These are phyloP conservation scores for Epizoanthus ramosus DNA, from an alignment of 92 coral and sea anemone genomes.

Conservation along the genomic window DNA sequence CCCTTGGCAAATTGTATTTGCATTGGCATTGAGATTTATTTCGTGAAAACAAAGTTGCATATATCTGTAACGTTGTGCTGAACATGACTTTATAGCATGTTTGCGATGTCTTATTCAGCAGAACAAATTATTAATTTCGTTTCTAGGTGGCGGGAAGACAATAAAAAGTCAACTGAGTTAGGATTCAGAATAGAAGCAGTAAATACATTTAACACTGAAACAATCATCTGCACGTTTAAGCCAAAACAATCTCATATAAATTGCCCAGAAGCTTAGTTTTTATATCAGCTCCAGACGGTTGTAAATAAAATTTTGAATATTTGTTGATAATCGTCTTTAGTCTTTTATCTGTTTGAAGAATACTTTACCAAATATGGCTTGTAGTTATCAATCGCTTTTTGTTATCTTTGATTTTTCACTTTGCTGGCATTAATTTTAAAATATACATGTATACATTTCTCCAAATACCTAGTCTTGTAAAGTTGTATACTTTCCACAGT, in stretches of 20 bases:
- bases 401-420: too few species aligned
- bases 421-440: too few species aligned
- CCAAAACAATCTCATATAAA: not conserved
- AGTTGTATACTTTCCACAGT: too few species aligned
- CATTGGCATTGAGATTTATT: not conserved
- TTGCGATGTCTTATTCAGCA: not conserved
- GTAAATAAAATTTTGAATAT: too few species aligned
- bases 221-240: conserved; percentile 1
- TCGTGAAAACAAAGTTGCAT: not conserved
- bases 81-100: not conserved
- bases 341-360: too few species aligned
- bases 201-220: conserved; percentile 8
- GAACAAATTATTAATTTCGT: not conserved
- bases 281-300: not conserved
- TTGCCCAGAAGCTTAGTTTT: not conserved
- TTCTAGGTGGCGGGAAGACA: not conserved
- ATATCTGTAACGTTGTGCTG: not conserved
- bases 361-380: too few species aligned
- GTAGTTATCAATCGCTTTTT: too few species aligned
- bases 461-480: too few species aligned
- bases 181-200: not conserved
- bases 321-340: too few species aligned
- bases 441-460: too few species aligned
- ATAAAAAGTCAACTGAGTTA: not conserved
- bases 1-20: not conserved